These are phyloP conservation scores for Bombus picipes DNA, from an alignment of 1,140 invertebrate species.

Conservation along the genomic window DNA sequence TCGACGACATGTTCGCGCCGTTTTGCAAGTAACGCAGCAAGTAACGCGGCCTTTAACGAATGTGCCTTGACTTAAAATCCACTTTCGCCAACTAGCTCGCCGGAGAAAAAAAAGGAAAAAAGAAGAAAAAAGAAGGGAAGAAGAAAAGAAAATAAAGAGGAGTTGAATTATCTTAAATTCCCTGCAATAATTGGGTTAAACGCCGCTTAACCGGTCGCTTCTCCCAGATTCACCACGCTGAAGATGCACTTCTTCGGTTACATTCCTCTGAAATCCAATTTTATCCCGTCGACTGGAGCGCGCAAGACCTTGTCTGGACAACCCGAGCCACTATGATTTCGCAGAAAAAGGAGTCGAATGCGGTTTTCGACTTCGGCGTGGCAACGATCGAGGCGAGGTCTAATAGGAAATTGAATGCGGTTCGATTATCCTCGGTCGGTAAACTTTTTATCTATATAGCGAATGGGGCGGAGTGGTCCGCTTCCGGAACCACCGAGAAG, in stretches of 20 bases:
- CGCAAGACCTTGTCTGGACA: not conserved
- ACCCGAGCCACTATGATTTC: not conserved
- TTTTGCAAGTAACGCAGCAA: no score
- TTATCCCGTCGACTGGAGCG: not conserved
- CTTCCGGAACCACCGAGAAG: no score
- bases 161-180: not conserved
- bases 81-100: not conserved
- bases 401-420: conserved; percentile 31
- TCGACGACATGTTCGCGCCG: not conserved
- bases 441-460: not conserved
- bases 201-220: no score
- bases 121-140: not conserved
- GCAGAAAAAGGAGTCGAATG: not conserved
- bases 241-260: not conserved
- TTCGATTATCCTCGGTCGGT: not conserved
- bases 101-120: no score
- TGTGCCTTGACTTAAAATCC: not conserved
- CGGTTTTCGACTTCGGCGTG: not conserved
- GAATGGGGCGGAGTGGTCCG: no score
- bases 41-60: not conserved
- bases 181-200: not conserved
- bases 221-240: not conserved
- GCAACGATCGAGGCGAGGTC: not conserved
- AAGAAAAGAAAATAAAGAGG: not conserved
- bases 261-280: not conserved